Evolutionary conservation across 2,797 vertebrate species (phyloP), one percentile per base, ranked within the genome.

Genomic region (Muscicapa striata): DNA sequence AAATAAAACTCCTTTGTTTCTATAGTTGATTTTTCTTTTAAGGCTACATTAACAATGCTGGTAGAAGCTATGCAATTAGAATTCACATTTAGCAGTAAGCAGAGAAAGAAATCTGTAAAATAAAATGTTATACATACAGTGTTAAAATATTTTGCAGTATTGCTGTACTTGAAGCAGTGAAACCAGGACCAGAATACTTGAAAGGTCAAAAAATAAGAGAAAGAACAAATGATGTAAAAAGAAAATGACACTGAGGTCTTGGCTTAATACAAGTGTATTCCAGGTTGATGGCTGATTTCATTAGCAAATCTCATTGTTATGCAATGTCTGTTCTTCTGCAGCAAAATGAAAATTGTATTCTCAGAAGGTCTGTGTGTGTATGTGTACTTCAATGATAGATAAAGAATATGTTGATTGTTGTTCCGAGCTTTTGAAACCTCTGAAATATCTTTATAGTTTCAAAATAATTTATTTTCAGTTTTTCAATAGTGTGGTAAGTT

Each of bases 241-340:
- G 98, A 98, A 98, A 98, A 98, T 98, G 98, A 98, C 98, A 98
- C 97, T 58, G 97, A 98, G 98, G 98, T 98, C 98, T 97, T 97
- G 96, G 98, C 99, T 99, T 99, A 99, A 99, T 99, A 99, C 99
- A 98, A 99, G 98, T 99, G 99, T 99, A 99, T 99, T 99, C 98
- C 98, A 99, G 98, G 99, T 98, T 99, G 99, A 99, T 99, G 98
- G 99, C 98, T 99, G 99, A 99, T 99, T 99, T 99, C 99, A 99
- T 99, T 99, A 99, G 99, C 98, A 98, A 98, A 98, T 98, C 99
- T 99, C 99, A 99, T 99, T 99, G 99, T 99, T 99, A 99, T 99
- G 99, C 99, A 99, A 98, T 98, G 99, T 98, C 98, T 99, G 99
- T 99, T 99, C 99, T 99, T 98, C 99, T 99, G 99, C 99, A 99